These are phyloP conservation scores for Brachyopa scutellaris DNA, from an alignment of 2,888 invertebrate genomes.

Conservation along the genomic window DNA sequence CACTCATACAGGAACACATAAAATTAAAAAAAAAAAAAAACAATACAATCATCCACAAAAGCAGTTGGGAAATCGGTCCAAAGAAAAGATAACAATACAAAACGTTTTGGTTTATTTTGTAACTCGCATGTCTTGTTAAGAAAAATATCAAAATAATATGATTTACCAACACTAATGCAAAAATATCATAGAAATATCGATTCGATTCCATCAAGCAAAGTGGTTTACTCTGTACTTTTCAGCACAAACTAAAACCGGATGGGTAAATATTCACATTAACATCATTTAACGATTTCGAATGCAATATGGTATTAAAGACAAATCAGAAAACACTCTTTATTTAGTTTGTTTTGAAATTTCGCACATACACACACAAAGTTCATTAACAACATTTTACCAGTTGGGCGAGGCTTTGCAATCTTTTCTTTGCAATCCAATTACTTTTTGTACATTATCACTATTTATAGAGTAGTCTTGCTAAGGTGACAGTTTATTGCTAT, in stretches of 20 bases:
- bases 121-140: conserved; percentile 59
- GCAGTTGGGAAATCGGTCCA: conserved; percentile 63
- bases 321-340: conserved; percentile 3
- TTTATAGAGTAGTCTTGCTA: conserved; percentile 42
- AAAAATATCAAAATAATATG: conserved; percentile 34
- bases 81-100: conserved; percentile 23
- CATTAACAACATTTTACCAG: conserved; percentile 19
- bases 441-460: conserved; percentile 20
- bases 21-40: not conserved
- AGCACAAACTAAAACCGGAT: conserved; percentile 68
- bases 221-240: conserved; percentile 41
- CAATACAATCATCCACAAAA: conserved; percentile 25
- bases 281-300: conserved; percentile 20
- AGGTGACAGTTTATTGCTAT: conserved; percentile 10
- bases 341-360: not conserved
- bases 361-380: conserved; percentile 41
- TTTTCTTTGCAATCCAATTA: not conserved
- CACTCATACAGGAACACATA: not conserved
- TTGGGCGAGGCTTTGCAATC: conserved; percentile 37
- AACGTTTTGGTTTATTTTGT: conserved; percentile 43
- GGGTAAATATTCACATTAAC: conserved; percentile 70
- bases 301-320: not conserved
- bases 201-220: conserved; percentile 64
- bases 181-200: conserved; percentile 56
- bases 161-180: conserved; percentile 51